phyloP scores from a whole-genome alignment of 2,888 invertebrate genomes.

The Acanthoscelides obtectus region DNA sequence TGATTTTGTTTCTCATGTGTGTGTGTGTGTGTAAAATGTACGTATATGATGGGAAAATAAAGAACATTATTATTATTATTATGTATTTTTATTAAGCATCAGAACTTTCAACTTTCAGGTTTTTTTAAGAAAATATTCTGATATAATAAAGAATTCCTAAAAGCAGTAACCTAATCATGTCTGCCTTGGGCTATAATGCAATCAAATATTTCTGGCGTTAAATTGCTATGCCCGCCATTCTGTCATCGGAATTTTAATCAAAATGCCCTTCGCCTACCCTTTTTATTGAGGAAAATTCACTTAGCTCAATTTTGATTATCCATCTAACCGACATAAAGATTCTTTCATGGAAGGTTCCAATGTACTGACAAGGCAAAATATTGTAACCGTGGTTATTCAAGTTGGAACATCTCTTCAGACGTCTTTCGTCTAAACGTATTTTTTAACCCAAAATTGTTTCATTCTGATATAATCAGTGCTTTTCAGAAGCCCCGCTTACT shows the following conservation, averaged over 20 bases:
- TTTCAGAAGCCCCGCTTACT: too few species aligned
- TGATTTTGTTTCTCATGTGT: too few species aligned
- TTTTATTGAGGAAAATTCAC: not conserved
- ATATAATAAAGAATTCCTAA: not conserved
- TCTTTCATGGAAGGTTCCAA: not conserved
- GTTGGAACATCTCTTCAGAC: too few species aligned
- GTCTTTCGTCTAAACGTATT: too few species aligned
- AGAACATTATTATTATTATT: too few species aligned
- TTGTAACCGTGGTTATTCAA: not conserved
- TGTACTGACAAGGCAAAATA: not conserved
- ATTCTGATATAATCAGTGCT: too few species aligned
- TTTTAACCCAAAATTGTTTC: too few species aligned
- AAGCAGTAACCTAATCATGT: not conserved
- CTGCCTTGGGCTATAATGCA: not conserved
- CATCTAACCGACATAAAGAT: not conserved
- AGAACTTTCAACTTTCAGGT: not conserved
- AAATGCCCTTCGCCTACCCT: conserved; percentile 11
- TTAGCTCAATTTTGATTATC: not conserved
- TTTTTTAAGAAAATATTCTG: not conserved
- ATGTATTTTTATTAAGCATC: not conserved
- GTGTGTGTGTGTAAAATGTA: too few species aligned
- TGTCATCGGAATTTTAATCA: conserved; percentile 15
- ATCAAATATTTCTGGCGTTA: not conserved
- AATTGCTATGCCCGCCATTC: not conserved
- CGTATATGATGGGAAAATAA: too few species aligned